Evolutionary conservation across 2,113 vertebrate genomes (phyloP), one percentile per base, ranked within the genome.

Genomic region (Xerus inauris): DNA sequence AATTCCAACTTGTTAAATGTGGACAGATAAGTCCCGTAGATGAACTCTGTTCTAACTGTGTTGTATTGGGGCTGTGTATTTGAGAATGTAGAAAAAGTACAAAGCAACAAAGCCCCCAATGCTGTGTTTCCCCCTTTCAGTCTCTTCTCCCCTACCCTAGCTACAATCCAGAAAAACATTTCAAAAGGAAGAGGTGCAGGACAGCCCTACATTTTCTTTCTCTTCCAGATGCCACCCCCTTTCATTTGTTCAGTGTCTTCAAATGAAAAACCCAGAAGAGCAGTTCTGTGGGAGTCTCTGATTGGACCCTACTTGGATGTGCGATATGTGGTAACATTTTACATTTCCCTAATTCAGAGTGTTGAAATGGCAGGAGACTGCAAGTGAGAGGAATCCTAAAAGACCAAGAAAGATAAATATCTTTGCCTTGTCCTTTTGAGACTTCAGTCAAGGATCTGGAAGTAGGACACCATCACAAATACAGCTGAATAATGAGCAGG

Each of bases 341-440:
- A 59, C 38, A 73, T 28, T 57, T 82, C 6, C n/a, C 38, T 67
- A 40, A 72, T 89, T 89, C 77, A 73, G 47, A 86, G 65, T 47
- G 24, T 73, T 40, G 47, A 67, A 79, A 65, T 88, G 87, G 42
- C 81, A 72, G 67, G 57, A 92, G 80, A 75, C 13, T 59, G 85
- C 38, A 94, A 94, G 59, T 28, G 49, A 92, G 45, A 95, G n/a
- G 57, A 87, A 88, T 87, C 88, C 76, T 85, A 59, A 88, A 76
- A 89, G 84, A 73, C 35, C 24, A 71, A 14, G 40, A 81, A 94
- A 89, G 86, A 62, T 45, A 79, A 75, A 67, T 73, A 77, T 72
- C 69, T 80, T 54, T 73, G 51, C 59, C 59, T 76, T 81, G 59
- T 64, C 59, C 30, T 75, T 80, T 82, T 62, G 73, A 83, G 59